These are phyloP conservation scores for Sminthopsis crassicaudata DNA, from an alignment of 2,113 vertebrate genomes.

Conservation along the genomic window DNA sequence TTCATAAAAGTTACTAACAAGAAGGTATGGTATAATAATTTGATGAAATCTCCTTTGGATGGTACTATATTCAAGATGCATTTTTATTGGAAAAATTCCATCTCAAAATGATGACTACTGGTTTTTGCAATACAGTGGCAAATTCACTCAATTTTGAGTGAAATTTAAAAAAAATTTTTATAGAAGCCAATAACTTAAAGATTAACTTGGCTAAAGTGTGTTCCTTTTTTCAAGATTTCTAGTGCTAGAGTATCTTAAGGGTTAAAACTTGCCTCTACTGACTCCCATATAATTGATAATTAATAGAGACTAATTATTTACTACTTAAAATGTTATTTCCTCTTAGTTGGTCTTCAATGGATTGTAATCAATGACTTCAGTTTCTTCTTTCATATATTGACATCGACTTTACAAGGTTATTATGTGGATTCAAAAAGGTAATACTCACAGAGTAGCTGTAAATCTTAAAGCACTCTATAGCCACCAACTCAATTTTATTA, in stretches of 20 bases:
- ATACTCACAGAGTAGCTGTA: background rate
- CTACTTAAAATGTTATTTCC: background rate
- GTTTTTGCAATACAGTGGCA: slow-evolving; percentile 22
- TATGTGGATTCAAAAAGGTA: background rate
- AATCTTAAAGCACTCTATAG: background rate
- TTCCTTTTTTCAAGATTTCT: background rate
- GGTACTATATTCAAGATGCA: slow-evolving; percentile 48
- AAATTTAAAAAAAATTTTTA: slow-evolving; percentile 45
- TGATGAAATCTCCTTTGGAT: slow-evolving; percentile 55
- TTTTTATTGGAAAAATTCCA: slow-evolving; percentile 44
- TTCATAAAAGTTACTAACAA: slow-evolving; percentile 32
- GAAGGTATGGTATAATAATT: slow-evolving; percentile 35
- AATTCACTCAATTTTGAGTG: slow-evolving; percentile 41
- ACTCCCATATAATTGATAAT: background rate
- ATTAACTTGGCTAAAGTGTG: slow-evolving; percentile 25
- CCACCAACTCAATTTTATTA: background rate
- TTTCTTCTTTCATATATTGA: background rate
- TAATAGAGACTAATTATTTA: background rate
- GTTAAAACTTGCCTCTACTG: background rate
- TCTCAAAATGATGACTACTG: slow-evolving; percentile 10
- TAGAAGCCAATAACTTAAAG: slow-evolving; percentile 17
- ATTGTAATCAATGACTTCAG: background rate
- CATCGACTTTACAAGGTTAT: background rate
- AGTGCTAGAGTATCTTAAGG: background rate
- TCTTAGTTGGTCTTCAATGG: background rate